A percentile compares a stretch with the other conserved stretches of the same genome.
Evolutionary conservation across 2,113 vertebrate species (phyloP).

Genomic region (Myotis brandtii): DNA sequence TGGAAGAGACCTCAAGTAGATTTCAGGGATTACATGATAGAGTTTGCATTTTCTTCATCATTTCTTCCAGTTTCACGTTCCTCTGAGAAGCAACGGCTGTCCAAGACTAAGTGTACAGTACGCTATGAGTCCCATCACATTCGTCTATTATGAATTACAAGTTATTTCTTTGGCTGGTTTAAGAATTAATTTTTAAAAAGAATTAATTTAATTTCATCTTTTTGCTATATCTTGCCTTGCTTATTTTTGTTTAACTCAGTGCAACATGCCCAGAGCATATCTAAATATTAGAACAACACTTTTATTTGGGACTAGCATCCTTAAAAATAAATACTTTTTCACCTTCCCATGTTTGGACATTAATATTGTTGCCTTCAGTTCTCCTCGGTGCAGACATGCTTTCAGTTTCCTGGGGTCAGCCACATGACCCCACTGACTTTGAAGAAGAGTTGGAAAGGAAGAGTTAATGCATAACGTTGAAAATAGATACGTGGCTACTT

Average conservation of each 20-base stretch:
- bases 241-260: conserved; percentile 47
- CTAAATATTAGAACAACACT: conserved; percentile 37
- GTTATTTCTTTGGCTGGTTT: not conserved
- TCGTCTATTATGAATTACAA: not conserved
- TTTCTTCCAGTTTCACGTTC: not conserved
- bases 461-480: not conserved
- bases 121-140: not conserved
- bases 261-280: not conserved
- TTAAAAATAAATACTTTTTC: not conserved
- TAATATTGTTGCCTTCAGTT: not conserved
- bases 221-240: not conserved
- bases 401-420: conserved; percentile 22
- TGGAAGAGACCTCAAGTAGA: not conserved
- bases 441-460: conserved; percentile 52
- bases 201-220: not conserved
- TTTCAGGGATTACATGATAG: not conserved
- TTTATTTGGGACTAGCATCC: not conserved
- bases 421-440: conserved; percentile 29
- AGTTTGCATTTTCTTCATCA: not conserved
- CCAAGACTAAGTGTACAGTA: not conserved
- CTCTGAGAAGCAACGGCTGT: not conserved
- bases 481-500: not conserved
- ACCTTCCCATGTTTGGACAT: not conserved
- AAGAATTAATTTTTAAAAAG: not conserved
- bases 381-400: not conserved